Evolutionary conservation across 2,113 vertebrate species (phyloP).

Genomic region (Entomyzon cyanotis): DNA sequence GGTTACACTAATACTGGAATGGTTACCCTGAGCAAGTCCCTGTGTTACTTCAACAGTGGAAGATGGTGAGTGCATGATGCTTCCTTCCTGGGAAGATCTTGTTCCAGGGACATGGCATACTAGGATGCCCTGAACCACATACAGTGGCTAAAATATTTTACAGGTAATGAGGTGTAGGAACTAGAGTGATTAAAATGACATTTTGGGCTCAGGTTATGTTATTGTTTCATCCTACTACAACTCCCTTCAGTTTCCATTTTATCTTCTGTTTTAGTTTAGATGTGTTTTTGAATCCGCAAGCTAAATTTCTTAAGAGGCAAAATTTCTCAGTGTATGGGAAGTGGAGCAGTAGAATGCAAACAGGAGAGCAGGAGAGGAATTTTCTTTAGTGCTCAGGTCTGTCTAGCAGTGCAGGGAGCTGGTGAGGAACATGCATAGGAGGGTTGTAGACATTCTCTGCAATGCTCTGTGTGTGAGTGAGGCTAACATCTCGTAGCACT

Average conservation of each 20-base stretch:
- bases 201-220: neutral
- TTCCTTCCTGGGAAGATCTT: neutral
- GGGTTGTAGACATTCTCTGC: neutral
- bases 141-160: neutral
- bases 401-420: neutral
- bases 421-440: rapidly evolving
- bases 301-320: neutral
- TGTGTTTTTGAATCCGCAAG: neutral
- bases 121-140: neutral
- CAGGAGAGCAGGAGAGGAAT: neutral
- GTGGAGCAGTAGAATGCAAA: neutral
- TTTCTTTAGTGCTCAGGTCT: neutral
- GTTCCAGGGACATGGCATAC: neutral
- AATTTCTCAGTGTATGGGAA: neutral
- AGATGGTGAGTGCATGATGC: neutral
- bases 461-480: rapidly evolving
- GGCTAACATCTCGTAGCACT: neutral
- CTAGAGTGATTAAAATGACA: neutral
- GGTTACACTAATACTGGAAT: neutral
- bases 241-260: neutral
- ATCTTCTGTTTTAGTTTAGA: neutral
- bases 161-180: neutral
- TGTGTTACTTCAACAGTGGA: neutral
- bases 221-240: neutral
- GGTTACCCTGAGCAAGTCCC: neutral